Evolutionary conservation across 2,888 invertebrate genomes (phyloP), one percentile per base, ranked within the genome.

Genomic region (Trachelus tabidus): DNA sequence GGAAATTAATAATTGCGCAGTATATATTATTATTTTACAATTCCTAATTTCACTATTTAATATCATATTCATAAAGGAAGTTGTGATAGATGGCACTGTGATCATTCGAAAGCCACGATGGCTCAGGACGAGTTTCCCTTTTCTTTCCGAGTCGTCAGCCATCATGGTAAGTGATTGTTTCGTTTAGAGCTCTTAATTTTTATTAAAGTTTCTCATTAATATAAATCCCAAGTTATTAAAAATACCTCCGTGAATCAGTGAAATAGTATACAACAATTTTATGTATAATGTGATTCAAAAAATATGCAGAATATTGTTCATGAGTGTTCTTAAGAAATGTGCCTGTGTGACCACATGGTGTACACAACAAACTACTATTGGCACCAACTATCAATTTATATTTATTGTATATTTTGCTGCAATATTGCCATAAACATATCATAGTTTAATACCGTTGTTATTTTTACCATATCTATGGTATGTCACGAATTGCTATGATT

Each of bases 111-210:
- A 79, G 80, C 40, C 77, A 82, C 69, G 23, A 83, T 81, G 82
- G 82, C 80, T 75, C 75, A 76, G 77, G 69, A 68, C 37, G 40
- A 77, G 77, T 82, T 89, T 90, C 90, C 90, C 82, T 86, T 87
- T 86, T 88, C 90, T 90, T 90, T 89, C 84, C 82, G 75, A 84
- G 80, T 83, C 79, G 83, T 84, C 83, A 86, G 88, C 85, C 91
- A 92, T 86, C 89, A 92, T 92, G 92, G 92, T 92, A 86, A 89
- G 92, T 90, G 82, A 68, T 34, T 71, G 56, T 76, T 76, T 73
- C 31, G 15, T 68, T 75, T 68, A 34, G 80, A 75, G 35, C 34
- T 77, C 33, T 71, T 40, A 56, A 40, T 37, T 73, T 37, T 71
- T 74, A 76, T 75, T 71, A 76, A 80, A 77, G 77, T 82, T 75